Evolutionary conservation across 2,797 vertebrate genomes (phyloP), one percentile per base, ranked within the genome.

Genomic region (Neosilurus hyrtlii): DNA sequence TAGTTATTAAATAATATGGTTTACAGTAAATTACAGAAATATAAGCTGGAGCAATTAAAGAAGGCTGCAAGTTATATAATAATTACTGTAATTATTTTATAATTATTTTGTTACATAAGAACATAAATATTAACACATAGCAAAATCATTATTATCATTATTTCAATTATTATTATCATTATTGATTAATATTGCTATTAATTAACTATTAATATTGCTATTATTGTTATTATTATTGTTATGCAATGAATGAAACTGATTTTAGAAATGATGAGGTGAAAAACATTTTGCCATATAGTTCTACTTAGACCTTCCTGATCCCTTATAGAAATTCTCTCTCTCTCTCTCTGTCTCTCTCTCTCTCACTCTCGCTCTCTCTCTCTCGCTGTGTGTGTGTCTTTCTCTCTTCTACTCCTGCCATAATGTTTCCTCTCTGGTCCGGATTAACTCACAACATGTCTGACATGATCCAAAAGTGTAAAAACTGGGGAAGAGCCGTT

Each of bases 401-500:
- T 57, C 18, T 71, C 59, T 65, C 61, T 61, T 62, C 56, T 22
- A 10, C 56, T 82, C 16, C 79, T 85, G 84, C 93, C 93, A 92
- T 93, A 92, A 92, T 90, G 89, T 90, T 92, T 91, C 87, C 91
- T 24, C 86, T 93, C 91, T 92, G 93, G 94, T 94, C 93, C 90
- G 94, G 96, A 96, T 96, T 96, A 97, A 96, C 95, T 96, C 93
- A 93, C 92, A 94, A 94, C 95, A 95, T 96, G 96, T 96, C 96
- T 90, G 88, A 96, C 96, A 96, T 95, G 95, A 96, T 96, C 95
- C 95, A 95, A 96, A 97, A 97, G 95, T 97, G 95, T 95, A 96
- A 95, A 96, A 97, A 96, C 94, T 95, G 94, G 94, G 94, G 94
- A 94, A 95, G 94, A 95, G 94, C 95, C 95, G 94, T 96, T 96